Base-by-base conservation (phyloP, 1,140 invertebrate genomes). In the Drosophila seguyi region DNA sequence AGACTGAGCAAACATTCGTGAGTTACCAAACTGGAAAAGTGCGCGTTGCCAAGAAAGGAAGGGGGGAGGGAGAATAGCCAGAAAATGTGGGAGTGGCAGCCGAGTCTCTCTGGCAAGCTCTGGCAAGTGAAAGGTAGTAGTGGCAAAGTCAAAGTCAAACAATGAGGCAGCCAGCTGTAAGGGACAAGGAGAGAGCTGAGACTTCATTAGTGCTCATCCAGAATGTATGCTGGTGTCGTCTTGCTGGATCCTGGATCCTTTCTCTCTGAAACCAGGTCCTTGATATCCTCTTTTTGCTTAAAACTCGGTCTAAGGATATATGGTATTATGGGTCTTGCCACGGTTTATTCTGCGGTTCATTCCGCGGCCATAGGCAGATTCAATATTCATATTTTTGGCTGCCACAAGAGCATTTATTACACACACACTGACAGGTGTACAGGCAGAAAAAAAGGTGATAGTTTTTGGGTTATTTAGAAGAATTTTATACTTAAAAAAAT, bases 151-250 rank as follows among this genome's bases (percentile, higher is more conserved):
- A 76, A 88, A 88, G 86, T 90, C 85, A 88, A 88, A 88, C 85
- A 88, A 88, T 90, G 79, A 63, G 84, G 65, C 85, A 84, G 73
- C 65, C 75, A 83, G 65, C 77, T 74, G 78, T 81, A 90, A 81
- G 80, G 84, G 77, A 88, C 85, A 62, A 84, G 58, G 62, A 81
- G 61, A 75, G 84, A 87, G 82, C n/a, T 18, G 41, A 44, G 42
- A 88, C 84, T 88, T 88, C 85, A 88, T 88, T 88, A 90, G 84
- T 88, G 60, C 82, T 74, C 82, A 86, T 82, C 79, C 80, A 77
- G 73, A 77, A 77, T 77, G 74, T 68, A 77, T 72, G 69, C 69
- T 72, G 69, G 69, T 72, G 66, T 71, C 68, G 41, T 58, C 29
- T 34, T 71, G 66, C n/a, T n/a, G n/a, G 42, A 36, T 60, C n/a